Conservation (phyloP, 2,888 invertebrate genomes). For the Mechanitis mazaeus region DNA sequence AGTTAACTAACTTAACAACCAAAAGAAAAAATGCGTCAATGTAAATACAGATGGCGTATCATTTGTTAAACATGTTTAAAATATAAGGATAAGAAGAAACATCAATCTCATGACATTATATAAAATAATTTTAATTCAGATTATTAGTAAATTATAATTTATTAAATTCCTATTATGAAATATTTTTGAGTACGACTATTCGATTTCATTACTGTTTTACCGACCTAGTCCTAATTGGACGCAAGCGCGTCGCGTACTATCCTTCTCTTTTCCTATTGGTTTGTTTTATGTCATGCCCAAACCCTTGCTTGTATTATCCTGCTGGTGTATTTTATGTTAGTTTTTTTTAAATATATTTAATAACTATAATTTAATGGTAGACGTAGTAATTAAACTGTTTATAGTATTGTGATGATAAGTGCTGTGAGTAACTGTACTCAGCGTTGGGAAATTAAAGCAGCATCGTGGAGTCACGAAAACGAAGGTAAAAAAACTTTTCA, state of each 20-base stretch:
- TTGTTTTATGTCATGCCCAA: conserved; percentile 73
- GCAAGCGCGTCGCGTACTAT: conserved; percentile 66
- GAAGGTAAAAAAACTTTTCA: conserved; percentile 72
- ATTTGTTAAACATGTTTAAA: not conserved
- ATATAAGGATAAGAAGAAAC: no score
- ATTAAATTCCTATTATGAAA: not conserved
- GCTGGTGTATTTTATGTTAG: conserved; percentile 67
- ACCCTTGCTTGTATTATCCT: conserved; percentile 60
- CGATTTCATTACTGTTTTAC: conserved; percentile 47
- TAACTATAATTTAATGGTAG: conserved; percentile 61
- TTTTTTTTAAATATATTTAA: conserved; percentile 44
- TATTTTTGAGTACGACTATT: conserved; percentile 20
- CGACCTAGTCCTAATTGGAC: conserved; percentile 50
- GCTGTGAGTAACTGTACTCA: conserved; percentile 74
- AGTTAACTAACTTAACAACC: not conserved
- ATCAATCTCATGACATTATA: no score
- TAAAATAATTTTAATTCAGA: not conserved
- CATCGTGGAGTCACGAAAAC: conserved; percentile 79
- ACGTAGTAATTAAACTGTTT: conserved; percentile 52
- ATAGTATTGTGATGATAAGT: conserved; percentile 76
- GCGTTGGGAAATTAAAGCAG: conserved; percentile 74
- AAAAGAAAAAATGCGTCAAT: not conserved
- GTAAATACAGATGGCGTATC: not conserved
- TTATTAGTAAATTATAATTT: not conserved
- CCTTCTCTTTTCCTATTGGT: conserved; percentile 69